Conservation (phyloP, 1,140 invertebrate genomes). For the Himalopsyche phryganea region DNA sequence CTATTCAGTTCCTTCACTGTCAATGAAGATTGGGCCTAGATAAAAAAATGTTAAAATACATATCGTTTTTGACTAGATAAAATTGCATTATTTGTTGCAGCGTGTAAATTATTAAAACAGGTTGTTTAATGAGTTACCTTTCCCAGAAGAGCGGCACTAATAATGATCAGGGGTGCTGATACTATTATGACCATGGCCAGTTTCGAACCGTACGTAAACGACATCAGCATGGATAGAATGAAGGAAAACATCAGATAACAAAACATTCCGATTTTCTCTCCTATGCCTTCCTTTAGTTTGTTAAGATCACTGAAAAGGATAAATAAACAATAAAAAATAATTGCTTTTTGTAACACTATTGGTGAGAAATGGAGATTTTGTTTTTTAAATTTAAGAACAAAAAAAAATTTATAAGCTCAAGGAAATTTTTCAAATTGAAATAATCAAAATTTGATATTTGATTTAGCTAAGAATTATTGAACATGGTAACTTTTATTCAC, state of each 20-base stretch:
- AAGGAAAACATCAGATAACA: slow-evolving; percentile 67
- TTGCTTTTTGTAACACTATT: slow-evolving; percentile 28
- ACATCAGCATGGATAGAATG: slow-evolving; percentile 62
- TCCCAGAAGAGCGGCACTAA: slow-evolving; percentile 41
- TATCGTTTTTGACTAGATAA: neutral
- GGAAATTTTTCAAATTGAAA: neutral
- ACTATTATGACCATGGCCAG: slow-evolving; percentile 69
- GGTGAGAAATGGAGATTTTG: neutral
- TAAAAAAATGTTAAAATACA: neutral
- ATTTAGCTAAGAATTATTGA: no score
- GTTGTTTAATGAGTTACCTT: slow-evolving; percentile 37
- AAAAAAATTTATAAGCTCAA: neutral
- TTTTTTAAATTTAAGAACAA: slow-evolving; percentile 2
- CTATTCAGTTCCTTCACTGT: slow-evolving; percentile 64
- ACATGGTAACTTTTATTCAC: no score
- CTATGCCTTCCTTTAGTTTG: slow-evolving; percentile 82
- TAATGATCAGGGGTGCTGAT: slow-evolving; percentile 42
- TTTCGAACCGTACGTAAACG: slow-evolving; percentile 76
- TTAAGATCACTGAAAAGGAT: slow-evolving; percentile 70
- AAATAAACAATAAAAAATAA: slow-evolving; percentile 6
- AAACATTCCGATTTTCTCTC: slow-evolving; percentile 81
- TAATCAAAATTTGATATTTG: neutral
- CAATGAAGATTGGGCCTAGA: slow-evolving; percentile 55
- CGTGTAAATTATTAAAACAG: neutral
- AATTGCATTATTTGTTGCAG: neutral